Evolutionary conservation across 2,113 vertebrate species (phyloP), one percentile per base, ranked within the genome.

Genomic region (Neolamprologus modestus): DNA sequence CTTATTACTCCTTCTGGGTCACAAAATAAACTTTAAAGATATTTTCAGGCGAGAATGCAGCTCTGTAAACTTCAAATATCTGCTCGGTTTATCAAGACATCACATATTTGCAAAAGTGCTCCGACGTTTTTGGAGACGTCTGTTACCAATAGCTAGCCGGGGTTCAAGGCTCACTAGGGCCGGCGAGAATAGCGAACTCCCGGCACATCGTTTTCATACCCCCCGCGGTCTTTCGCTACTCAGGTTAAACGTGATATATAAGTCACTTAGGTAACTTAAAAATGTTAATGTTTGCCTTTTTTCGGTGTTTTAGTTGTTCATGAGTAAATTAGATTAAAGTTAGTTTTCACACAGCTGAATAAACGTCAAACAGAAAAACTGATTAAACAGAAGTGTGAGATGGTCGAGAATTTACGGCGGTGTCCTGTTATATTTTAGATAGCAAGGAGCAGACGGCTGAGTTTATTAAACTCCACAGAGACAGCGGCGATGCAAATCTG

Each of bases 191-290:
- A 19, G 8, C 3, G 8, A 5, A 52, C 47, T 52, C 50, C 9
- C 50, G 0, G 9, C 19, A n/a, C 8, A 52, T 52, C 9, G 2
- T 5, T 52, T 52, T n/a, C 50, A 52, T 3, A 52, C 9, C 50
- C 50, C 2, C 52, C 0, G 9, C 19, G 5, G 9, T 21, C 52
- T 53, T 21, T 21, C 9, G 0, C n/a, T 21, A 11, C 52, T 54
- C 52, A 54, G 52, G n/a, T 21, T 54, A 21, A 54, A 54, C 5
- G 1, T 12, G 3, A 21, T 54, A 54, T 54, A 54, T 12, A 12
- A 54, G 53, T 55, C 21, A 55, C 53, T 55, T 7, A 55, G 53
- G 0, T 24, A 13, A 55, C 53, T 13, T 55, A 55, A 12, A 21
- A 24, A 24, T 54, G 6, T 54, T 12, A 55, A 2, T 7, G 21